Percentiles rank a stretch among this genome's conserved stretches.
These are phyloP conservation scores for Colinus virginianus DNA, from an alignment of 2,113 vertebrate species.

Conservation along the genomic window DNA sequence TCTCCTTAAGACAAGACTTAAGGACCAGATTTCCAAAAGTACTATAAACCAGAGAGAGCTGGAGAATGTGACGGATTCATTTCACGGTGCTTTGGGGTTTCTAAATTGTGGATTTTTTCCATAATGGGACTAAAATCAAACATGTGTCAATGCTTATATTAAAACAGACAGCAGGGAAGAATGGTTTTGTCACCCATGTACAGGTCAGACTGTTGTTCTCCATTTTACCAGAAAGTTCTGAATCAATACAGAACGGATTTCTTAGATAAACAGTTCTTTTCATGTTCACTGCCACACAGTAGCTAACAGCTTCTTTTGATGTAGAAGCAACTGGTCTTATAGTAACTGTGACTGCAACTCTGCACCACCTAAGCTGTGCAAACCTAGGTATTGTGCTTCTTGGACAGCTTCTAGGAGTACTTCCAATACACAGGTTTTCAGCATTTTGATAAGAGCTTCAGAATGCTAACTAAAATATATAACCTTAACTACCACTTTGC, in stretches of 20 bases:
- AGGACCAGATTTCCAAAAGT: neutral
- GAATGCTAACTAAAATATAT: neutral
- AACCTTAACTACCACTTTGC: neutral
- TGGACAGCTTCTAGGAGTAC: neutral
- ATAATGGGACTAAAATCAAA: constrained; percentile 1
- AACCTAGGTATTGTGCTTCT: neutral
- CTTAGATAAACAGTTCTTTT: neutral
- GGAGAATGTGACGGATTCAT: constrained; percentile 30
- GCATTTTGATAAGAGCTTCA: neutral
- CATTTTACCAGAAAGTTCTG: fast-evolving
- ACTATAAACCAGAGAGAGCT: neutral
- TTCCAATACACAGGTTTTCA: neutral
- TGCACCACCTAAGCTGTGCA: neutral
- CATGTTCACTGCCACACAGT: neutral
- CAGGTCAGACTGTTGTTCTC: neutral
- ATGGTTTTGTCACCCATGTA: neutral
- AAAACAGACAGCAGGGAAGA: neutral
- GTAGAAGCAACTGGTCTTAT: neutral
- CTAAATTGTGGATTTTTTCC: constrained; percentile 15
- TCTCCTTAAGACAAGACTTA: constrained; percentile 6
- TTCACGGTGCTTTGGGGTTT: neutral
- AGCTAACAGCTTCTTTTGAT: neutral
- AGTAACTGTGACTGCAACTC: neutral
- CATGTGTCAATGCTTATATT: neutral
- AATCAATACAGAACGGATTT: neutral